Evolutionary conservation across 2,888 invertebrate species (phyloP), one percentile per base, ranked within the genome.

Genomic region (Drosophila percnosoma): DNA sequence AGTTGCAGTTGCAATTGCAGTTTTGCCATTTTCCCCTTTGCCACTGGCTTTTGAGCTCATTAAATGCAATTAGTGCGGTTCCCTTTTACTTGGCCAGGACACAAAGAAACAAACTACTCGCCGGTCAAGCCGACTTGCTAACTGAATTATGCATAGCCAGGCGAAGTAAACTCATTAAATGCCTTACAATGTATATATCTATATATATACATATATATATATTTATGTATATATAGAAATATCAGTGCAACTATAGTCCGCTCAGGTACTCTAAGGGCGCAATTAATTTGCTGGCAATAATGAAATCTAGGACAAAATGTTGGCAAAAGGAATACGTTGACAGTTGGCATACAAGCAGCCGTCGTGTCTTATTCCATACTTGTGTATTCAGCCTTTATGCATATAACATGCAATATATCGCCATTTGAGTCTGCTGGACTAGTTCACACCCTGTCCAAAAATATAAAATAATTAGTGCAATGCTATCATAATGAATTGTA

Each of bases 201-300:
- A 33, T 33, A 34, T 27, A 27, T 33, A 31, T 38, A 29, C 36
- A 33, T 51, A 27, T 52, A 42, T 52, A 45, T 62, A 48, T 24
- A 40, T 48, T 31, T 36, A 36, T 34, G 27, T 11, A 15, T 48
- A 36, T 67, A 49, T 42, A 31, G 27, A 15, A 58, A 10, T 52
- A 53, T 52, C 45, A 24, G 60, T 48, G 36, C 59, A 61, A 36
- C 27, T 68, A 13, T 48, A 34, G 66, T 64, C 58, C 21, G 49
- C 24, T 68, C 54, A 63, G 49, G 75, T 62, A 60, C 60, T 63
- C 62, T 77, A 38, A 63, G 66, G 75, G 69, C 79, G 80, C 86
- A 88, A 85, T 85, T 85, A 88, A 85, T 85, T 85, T 88, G 86
- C 90, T 63, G 86, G 90, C 88, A 85, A 90, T 90, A 88, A 83